A percentile compares a stretch with the other conserved stretches of the same genome.
Conservation (phyloP, 2,113 vertebrate genomes). For the Phasianus colchicus region DNA sequence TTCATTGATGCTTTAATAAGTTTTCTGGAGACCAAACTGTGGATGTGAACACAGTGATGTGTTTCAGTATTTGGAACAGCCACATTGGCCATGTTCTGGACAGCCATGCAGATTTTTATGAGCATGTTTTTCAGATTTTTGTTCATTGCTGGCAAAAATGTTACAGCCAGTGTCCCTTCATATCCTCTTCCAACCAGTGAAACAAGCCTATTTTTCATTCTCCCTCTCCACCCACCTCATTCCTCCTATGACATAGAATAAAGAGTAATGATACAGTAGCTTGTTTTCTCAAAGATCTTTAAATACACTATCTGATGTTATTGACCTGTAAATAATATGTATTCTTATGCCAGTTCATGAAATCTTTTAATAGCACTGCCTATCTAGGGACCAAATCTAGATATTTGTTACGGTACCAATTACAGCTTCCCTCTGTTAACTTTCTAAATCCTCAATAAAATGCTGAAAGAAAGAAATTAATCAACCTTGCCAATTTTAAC, state of each 20-base stretch:
- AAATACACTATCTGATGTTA: not conserved
- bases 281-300: not conserved
- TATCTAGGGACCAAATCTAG: not conserved
- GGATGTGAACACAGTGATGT: not conserved
- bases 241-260: not conserved
- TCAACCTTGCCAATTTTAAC: not conserved
- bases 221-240: not conserved
- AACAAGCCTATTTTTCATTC: not conserved
- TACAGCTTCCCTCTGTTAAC: not conserved
- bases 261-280: not conserved
- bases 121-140: no score
- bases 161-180: not conserved
- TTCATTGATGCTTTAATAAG: not conserved
- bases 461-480: not conserved
- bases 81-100: no score
- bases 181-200: not conserved
- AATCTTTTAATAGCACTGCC: not conserved
- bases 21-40: not conserved
- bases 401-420: not conserved
- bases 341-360: not conserved
- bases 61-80: not conserved
- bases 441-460: not conserved
- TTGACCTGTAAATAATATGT: not conserved
- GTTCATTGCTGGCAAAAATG: not conserved
- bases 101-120: not conserved